These are phyloP conservation scores for Elaphurus davidianus DNA, from an alignment of 2,113 vertebrate species.

Conservation along the genomic window DNA sequence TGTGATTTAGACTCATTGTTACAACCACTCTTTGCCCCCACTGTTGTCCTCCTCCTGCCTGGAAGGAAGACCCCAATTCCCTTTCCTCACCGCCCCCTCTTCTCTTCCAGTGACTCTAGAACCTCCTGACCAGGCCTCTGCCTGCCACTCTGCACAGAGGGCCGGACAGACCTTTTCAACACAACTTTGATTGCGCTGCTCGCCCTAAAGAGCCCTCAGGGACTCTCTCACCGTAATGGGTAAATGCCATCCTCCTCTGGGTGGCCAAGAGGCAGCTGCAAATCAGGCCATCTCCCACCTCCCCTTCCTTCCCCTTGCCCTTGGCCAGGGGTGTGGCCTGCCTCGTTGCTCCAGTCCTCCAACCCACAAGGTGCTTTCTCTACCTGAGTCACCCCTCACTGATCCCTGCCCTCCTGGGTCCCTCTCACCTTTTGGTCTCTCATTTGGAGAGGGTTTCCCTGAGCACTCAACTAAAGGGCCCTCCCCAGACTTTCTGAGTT, in stretches of 20 bases:
- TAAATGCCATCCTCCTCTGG: neutral
- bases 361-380: neutral
- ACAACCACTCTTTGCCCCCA: neutral
- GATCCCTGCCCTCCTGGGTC: no score
- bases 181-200: accelerated
- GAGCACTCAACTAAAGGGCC: accelerated
- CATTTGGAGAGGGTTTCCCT: neutral
- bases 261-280: neutral
- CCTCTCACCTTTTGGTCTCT: neutral
- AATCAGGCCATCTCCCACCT: neutral
- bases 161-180: neutral
- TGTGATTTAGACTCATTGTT: neutral
- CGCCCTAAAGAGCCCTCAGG: accelerated
- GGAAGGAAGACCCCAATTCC: neutral
- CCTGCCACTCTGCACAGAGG: neutral
- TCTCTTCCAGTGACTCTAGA: neutral
- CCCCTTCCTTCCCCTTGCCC: neutral
- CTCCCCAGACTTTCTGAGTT: neutral
- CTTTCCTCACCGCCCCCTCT: accelerated
- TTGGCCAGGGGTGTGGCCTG: neutral
- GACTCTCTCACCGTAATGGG: neutral
- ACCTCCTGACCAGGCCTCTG: neutral
- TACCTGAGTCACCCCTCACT: no score
- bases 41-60: neutral
- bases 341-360: neutral